These are phyloP conservation scores for Dascyllus trimaculatus DNA, from an alignment of 2,113 vertebrate species.

Conservation along the genomic window DNA sequence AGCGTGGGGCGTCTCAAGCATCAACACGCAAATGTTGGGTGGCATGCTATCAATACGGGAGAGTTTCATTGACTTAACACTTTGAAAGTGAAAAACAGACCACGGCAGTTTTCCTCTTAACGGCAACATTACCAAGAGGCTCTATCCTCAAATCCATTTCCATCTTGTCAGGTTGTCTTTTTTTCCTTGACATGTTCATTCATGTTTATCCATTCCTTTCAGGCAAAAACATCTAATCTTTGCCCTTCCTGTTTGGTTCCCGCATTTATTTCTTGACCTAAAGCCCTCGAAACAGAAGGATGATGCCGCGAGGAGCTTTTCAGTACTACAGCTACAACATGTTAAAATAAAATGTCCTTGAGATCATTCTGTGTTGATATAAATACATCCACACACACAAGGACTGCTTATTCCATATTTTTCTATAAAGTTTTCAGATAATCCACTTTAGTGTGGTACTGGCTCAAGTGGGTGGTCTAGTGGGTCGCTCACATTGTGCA, in stretches of 20 bases:
- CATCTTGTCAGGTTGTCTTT: not conserved
- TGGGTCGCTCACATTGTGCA: not conserved
- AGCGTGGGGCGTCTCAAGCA: constrained; percentile 35
- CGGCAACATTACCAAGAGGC: constrained; percentile 1
- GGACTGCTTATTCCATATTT: not conserved
- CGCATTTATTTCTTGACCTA: constrained; percentile 10
- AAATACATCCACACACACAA: not conserved
- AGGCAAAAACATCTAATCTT: not conserved
- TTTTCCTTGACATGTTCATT: constrained; percentile 3
- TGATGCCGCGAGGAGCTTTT: not conserved
- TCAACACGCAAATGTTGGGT: constrained; percentile 43
- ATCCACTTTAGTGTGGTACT: not conserved
- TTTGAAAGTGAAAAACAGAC: constrained; percentile 29
- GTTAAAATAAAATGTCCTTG: not conserved
- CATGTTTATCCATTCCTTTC: not conserved
- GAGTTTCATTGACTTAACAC: constrained; percentile 39
- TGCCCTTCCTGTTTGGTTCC: not conserved
- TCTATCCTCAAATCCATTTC: constrained; percentile 3
- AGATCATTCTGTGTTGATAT: not conserved
- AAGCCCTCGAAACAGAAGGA: not conserved
- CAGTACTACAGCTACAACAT: not conserved
- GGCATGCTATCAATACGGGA: constrained; percentile 35
- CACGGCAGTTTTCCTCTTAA: constrained; percentile 15
- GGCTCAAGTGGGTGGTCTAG: not conserved
- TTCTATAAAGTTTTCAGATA: not conserved